A percentile compares a stretch with the other conserved stretches of the same genome.
phyloP scores from a whole-genome alignment of 2,113 vertebrate genomes.

The Theropithecus gelada region DNA sequence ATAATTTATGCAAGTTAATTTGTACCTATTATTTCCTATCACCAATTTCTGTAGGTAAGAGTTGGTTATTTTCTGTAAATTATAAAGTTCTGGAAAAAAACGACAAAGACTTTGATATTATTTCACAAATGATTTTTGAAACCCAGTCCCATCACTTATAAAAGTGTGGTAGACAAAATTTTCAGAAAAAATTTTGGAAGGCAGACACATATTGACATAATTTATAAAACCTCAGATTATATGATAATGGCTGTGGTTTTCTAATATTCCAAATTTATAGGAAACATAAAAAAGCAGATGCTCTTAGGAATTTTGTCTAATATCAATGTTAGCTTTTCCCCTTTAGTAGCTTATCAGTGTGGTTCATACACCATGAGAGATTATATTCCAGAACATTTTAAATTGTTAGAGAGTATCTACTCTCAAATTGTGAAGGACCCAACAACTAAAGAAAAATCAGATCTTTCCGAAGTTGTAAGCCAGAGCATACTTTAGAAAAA shows the following conservation, averaged over 20 bases:
- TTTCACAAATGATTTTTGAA: conserved; percentile 33
- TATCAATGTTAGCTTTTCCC: conserved; percentile 5
- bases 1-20: neutral
- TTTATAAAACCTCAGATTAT: conserved; percentile 16
- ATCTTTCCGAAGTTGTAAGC: conserved; percentile 54
- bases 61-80: neutral
- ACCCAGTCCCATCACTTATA: neutral
- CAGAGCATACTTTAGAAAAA: conserved; percentile 38
- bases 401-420: neutral
- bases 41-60: neutral
- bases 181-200: conserved; percentile 27
- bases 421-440: neutral
- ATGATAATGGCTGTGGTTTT: neutral
- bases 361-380: neutral
- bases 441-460: conserved; percentile 51
- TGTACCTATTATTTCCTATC: neutral
- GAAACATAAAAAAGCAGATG: conserved; percentile 27
- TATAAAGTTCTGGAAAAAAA: neutral
- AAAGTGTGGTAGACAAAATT: neutral
- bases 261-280: conserved; percentile 31
- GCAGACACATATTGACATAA: neutral
- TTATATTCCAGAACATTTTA: conserved; percentile 29
- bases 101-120: neutral
- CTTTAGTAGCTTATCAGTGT: neutral
- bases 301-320: neutral